phyloP scores from a whole-genome alignment of 1,140 invertebrate species.

The Trypoxylus dichotomus region DNA sequence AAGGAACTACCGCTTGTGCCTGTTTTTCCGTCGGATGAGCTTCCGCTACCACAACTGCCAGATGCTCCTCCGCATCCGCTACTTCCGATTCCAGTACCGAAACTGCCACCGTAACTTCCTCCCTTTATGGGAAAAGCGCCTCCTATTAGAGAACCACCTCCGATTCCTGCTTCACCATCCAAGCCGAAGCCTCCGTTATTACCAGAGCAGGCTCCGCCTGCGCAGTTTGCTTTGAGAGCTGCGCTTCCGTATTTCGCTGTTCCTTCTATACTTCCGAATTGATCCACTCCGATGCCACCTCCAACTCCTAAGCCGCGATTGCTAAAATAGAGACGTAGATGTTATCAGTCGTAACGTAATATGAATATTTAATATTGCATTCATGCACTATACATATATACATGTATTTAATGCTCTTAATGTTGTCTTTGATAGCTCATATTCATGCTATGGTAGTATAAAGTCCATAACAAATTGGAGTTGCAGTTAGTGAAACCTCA shows the following conservation, averaged over 20 bases:
- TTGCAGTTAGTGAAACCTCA: too few relatives aligned
- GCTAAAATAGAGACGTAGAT: neutral
- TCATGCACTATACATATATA: too few relatives aligned
- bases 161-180: neutral
- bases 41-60: neutral
- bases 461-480: too few relatives aligned
- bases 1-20: neutral
- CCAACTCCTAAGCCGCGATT: constrained; percentile 18
- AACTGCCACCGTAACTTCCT: neutral
- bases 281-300: constrained; percentile 11
- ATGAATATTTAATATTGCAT: neutral
- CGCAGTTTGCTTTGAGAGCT: constrained; percentile 3
- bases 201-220: neutral
- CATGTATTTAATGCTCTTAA: too few relatives aligned
- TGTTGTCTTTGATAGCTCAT: too few relatives aligned
- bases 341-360: neutral
- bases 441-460: too few relatives aligned
- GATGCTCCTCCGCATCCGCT: neutral
- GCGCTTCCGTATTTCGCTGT: constrained; percentile 19
- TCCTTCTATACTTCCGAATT: neutral
- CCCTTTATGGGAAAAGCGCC: neutral
- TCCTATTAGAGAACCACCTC: too few relatives aligned
- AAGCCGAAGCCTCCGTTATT: neutral
- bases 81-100: neutral
- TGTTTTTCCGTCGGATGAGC: neutral